Evolutionary conservation across 1,140 invertebrate species (phyloP), one percentile per base, ranked within the genome.

Genomic region (Caenorhabditis latens): DNA sequence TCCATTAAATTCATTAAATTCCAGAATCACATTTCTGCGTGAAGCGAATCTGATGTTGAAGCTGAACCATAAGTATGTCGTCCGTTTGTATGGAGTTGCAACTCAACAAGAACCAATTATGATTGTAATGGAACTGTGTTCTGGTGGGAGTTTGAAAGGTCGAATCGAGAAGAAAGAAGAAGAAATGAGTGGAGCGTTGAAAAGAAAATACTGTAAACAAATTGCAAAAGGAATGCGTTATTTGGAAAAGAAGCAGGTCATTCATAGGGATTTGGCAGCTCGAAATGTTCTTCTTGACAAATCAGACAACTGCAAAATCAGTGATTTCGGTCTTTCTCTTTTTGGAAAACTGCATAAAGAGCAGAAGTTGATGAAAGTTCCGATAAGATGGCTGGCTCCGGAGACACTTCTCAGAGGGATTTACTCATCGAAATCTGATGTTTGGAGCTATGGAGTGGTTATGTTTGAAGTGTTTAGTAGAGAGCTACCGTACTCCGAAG

Each of bases 331-430:
- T 4, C 61, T 89, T 24, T 87, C 79, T 16, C 53, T 89, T 21
- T 46, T 87, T 13, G 87, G 87, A 46, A 86, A 83, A 43, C 19
- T 83, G 67, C 84, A 87, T 61, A 71, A 85, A 65, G 87, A 89
- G 88, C 57, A 87, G 21, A 86, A 87, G 53, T 42, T 89, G 63
- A 65, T 79, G 40, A 88, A 83, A 71, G 93, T 98, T 88, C 96
- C 96, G 19, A 95, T 96, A 3, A 91, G 95, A 40, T 96, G 96
- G 96, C 97, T 98, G 96, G 95, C 96, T 8, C 97, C 97, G 42
- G 97, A 99, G 93, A 97, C 96, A 90, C 94, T 99, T 65, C 96
- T 96, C 90, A 97, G 98, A 93, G 97, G 97, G 40, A 95, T 97
- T 42, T 98, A 97, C 93, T 96, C 96, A n/a, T 96, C 95, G 92